Evolutionary conservation across 1,140 invertebrate genomes (phyloP).

Genomic region (Meloidogyne chitwoodi): DNA sequence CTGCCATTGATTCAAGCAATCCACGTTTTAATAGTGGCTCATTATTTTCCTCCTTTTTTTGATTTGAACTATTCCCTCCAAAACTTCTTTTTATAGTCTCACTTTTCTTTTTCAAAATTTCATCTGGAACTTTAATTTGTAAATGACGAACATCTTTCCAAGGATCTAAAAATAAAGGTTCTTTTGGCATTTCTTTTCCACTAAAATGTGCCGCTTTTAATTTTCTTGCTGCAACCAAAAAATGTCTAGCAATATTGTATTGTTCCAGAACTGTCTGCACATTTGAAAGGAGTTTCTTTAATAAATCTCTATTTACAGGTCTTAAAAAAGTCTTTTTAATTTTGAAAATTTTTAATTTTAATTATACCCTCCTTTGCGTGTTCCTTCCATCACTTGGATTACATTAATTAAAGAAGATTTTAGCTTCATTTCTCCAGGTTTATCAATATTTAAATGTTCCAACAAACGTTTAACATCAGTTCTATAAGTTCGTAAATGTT

Average conservation of each 20-base stretch:
- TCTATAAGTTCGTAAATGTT: background rate
- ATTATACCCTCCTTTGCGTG: constrained; percentile 14
- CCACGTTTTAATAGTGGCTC: background rate
- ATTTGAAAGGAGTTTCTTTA: constrained; percentile 7
- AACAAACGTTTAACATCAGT: constrained; percentile 14
- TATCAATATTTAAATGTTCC: constrained; percentile 14
- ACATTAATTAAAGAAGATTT: constrained; percentile 13
- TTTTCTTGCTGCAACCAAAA: constrained; percentile 7
- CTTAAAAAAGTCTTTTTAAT: background rate
- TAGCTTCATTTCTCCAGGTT: constrained; percentile 4
- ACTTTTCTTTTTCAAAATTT: background rate
- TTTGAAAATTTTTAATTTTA: background rate
- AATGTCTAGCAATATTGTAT: constrained; percentile 3
- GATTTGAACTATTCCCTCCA: background rate
- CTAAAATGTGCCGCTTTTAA: background rate
- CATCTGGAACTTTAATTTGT: constrained; percentile 18
- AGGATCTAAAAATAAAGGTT: constrained; percentile 8
- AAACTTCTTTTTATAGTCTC: background rate
- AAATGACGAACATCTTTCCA: constrained; percentile 28
- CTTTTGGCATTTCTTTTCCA: background rate
- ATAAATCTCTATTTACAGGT: background rate
- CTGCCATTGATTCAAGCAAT: background rate
- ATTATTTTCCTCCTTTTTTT: background rate
- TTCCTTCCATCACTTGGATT: constrained; percentile 22
- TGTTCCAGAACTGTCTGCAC: constrained; percentile 8